Conservation (phyloP, 2,113 vertebrate genomes). For the Dipodomys merriami region DNA sequence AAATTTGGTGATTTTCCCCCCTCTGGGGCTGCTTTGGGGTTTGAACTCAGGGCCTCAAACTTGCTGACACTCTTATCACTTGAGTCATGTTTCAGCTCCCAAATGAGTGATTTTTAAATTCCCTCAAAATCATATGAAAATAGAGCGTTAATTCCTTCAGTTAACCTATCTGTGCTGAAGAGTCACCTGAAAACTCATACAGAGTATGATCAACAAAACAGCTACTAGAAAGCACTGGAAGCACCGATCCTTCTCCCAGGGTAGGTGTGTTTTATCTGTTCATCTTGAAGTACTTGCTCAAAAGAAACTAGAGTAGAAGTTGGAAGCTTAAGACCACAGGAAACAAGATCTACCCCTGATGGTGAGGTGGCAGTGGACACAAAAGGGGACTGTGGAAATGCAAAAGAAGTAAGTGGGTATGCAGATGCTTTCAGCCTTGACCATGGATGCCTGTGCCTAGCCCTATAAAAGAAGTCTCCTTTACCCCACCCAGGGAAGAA, state of each 20-base stretch:
- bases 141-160: too few species aligned
- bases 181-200: background rate
- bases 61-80: too few species aligned
- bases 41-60: too few species aligned
- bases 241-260: too few species aligned
- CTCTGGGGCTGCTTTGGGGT: too few species aligned
- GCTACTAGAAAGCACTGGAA: background rate
- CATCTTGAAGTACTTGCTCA: background rate
- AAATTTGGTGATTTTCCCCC: too few species aligned
- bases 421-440: background rate
- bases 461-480: too few species aligned
- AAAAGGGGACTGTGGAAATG: background rate
- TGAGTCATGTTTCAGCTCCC: too few species aligned
- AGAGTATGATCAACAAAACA: background rate
- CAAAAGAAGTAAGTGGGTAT: background rate
- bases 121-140: too few species aligned
- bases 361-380: fast-evolving
- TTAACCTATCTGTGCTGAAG: too few species aligned
- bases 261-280: background rate
- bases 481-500: background rate
- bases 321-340: background rate
- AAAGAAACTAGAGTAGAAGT: background rate
- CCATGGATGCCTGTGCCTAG: too few species aligned
- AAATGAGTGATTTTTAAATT: too few species aligned
- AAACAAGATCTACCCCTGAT: background rate